Conservation (phyloP, 2,797 vertebrate genomes). For the Sebastes reedi region DNA sequence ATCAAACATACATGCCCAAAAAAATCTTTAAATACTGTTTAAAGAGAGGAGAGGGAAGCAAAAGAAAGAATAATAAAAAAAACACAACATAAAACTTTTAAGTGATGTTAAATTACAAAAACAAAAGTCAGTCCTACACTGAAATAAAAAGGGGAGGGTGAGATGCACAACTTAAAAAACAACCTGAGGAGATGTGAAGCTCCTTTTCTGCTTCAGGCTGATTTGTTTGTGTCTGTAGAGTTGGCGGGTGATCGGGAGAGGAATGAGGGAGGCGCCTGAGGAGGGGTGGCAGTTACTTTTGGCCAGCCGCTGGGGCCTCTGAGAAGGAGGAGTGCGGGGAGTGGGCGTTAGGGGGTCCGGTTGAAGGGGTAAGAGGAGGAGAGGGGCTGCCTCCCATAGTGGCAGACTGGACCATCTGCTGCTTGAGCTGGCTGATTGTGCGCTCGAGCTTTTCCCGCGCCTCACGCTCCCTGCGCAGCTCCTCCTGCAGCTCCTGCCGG, state of each 20-base stretch:
- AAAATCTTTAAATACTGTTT: constrained; percentile 80
- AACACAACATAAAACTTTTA: constrained; percentile 73
- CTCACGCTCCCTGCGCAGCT: constrained; percentile 91
- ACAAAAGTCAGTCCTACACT: constrained; percentile 77
- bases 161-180: constrained; percentile 43
- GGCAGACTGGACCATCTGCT: constrained; percentile 81
- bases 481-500: constrained; percentile 93
- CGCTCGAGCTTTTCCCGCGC: constrained; percentile 92
- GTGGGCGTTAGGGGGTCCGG: constrained; percentile 68
- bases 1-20: constrained; percentile 82
- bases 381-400: constrained; percentile 73
- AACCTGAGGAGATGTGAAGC: constrained; percentile 39
- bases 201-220: constrained; percentile 59
- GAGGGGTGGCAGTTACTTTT: constrained; percentile 69
- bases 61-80: constrained; percentile 34
- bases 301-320: constrained; percentile 67
- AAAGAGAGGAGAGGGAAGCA: constrained; percentile 44
- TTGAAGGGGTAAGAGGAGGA: constrained; percentile 73
- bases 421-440: constrained; percentile 91
- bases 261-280: constrained; percentile 28
- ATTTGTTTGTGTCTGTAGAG: constrained; percentile 61
- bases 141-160: constrained; percentile 40
- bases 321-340: constrained; percentile 67
- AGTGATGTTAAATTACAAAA: constrained; percentile 83
- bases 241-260: constrained; percentile 50